Base-by-base conservation (phyloP, 2,113 vertebrate genomes). In the Menura novaehollandiae region DNA sequence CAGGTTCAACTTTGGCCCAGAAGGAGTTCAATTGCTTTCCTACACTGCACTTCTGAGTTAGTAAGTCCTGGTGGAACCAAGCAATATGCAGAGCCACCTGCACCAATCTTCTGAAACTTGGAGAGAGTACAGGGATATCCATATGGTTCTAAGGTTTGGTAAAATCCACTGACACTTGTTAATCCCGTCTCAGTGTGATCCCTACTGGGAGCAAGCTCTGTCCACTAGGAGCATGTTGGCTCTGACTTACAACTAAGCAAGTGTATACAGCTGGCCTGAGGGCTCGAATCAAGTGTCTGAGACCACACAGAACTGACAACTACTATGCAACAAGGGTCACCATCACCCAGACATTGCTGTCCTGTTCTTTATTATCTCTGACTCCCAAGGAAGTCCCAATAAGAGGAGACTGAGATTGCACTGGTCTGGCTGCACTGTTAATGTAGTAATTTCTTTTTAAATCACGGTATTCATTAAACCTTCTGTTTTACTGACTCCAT, bases 141-240 rank as follows among this genome's bases (percentile, higher is more conserved):
- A 23, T 3, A 21, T 1, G 10, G 35, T 52, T 78, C 43, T 44
- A 39, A 30, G 13, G 44, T 30, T 41, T 60, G 26, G 24, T 33
- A 64, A 79, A 95, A 59, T 24, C 72, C 79, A 41, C 2, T 7
- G 37, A 69, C 63, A 53, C 28, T 41, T 44, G 51, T 75, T 56
- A 91, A 64, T 30, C 35, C 43, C 6, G 37, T 39, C 33, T 33
- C 0, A 0, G 16, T 47, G 39, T 8, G 17, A 20, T 10, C 19
- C 67, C 55, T 41, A 23, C 19, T 27, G 43, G 56, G 69, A 33
- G 2, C 2, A 55, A 73, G 56, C 24, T 86, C 56, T n/a, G 27
- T 28, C 20, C 7, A 4, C 13, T 2, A 75, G 43, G 37, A 43
- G 22, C 41, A 44, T 0, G 0, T 8, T 30, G 16, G 51, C 46